Evolutionary conservation across 2,888 invertebrate genomes (phyloP), one percentile per base, ranked within the genome.

Genomic region (Eupelmus urozonus): DNA sequence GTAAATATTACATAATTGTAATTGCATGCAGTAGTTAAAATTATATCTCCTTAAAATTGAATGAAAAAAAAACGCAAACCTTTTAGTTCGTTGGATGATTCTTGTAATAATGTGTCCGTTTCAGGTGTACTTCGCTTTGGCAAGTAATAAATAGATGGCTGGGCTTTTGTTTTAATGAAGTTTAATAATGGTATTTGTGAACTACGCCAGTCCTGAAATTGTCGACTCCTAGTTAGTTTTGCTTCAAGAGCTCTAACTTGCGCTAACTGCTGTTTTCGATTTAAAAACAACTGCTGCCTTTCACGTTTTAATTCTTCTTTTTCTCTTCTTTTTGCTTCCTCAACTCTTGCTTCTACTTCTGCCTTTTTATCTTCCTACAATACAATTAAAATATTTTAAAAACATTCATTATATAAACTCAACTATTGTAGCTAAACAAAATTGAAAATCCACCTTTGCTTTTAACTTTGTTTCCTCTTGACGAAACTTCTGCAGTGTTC

Each of bases 401-500:
- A 20, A 57, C 9, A 63, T 40, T 27, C 0, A 23, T 23, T 13
- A 51, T 9, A 34, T 34, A 3, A 34, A 5, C 3, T 29, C 13
- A 59, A 29, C 9, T 45, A 45, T 13, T 45, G 13, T 45, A 45
- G 13, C 2, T 45, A 57, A 27, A 16, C n/a, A 11, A 57, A 57
- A 13, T 45, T 25, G n/a, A 25, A 34, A 2, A 65, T 20, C 18
- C 88, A 94, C 94, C 91, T 95, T 96, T 84, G 95, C 95, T 90
- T 97, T 96, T 82, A 96, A 91, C 73, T 94, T 95, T 75, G 96
- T 96, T 90, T 98, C 97, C 87, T 98, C 98, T 87, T 96, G 96
- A 85, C 97, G 95, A 89, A 99, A 99, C 89, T 96, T 97, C 88
- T 98, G 97, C 83, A 99, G 90, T 16, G 99, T 99, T 3, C 99